Evolutionary conservation across 2,888 invertebrate genomes (phyloP).

Genomic region (Chorisops tibialis): DNA sequence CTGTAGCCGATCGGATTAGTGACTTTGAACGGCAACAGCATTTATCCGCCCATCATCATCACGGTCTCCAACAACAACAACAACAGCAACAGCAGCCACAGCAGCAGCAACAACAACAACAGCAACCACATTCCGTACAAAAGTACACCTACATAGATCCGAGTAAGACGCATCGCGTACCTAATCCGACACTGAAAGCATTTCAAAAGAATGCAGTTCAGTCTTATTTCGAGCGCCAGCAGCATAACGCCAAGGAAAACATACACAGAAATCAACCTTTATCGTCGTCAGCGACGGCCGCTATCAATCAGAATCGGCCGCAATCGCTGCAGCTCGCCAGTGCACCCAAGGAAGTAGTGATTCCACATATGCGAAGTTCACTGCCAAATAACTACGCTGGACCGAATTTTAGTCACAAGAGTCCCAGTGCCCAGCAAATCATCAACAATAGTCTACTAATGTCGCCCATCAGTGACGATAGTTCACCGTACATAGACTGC

Average conservation of each 20-base stretch:
- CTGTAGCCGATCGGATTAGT: slow-evolving; percentile 64
- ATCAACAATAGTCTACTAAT: slow-evolving; percentile 21
- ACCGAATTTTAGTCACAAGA: neutral
- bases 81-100: slow-evolving; percentile 52
- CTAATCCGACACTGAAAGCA: slow-evolving; percentile 72
- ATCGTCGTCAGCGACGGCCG: neutral
- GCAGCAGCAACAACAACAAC: slow-evolving; percentile 53
- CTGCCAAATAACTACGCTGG: slow-evolving; percentile 41
- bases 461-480: slow-evolving; percentile 17
- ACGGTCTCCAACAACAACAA: slow-evolving; percentile 43
- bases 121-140: slow-evolving; percentile 54
- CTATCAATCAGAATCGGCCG: slow-evolving; percentile 39
- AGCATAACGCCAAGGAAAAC: slow-evolving; percentile 43
- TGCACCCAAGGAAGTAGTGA: slow-evolving; percentile 36
- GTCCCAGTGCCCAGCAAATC: slow-evolving; percentile 25
- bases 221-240: slow-evolving; percentile 75
- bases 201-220: slow-evolving; percentile 79
- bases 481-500: slow-evolving; percentile 21
- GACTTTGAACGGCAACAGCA: slow-evolving; percentile 59
- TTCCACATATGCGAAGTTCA: slow-evolving; percentile 44
- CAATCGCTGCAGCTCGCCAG: slow-evolving; percentile 43
- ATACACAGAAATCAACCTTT: slow-evolving; percentile 29
- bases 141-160: slow-evolving; percentile 70
- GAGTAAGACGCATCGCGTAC: slow-evolving; percentile 67
- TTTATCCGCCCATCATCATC: slow-evolving; percentile 38